Evolutionary conservation across 1,140 invertebrate genomes (phyloP), one percentile per base, ranked within the genome.

Genomic region (Sesamia nonagrioides): DNA sequence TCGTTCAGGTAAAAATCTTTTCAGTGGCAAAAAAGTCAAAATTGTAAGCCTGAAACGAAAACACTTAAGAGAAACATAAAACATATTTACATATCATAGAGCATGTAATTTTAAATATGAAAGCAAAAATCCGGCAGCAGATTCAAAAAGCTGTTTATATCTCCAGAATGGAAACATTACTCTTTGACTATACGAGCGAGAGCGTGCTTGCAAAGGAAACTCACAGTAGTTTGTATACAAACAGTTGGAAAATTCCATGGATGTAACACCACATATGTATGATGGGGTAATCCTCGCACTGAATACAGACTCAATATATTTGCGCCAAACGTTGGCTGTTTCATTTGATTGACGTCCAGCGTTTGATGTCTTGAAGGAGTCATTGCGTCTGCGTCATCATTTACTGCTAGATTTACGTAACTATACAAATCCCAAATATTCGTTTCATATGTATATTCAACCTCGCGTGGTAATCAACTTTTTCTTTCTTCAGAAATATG

Each of bases 81-180:
- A 27, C 27, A 27, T 27, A 27, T 27, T 33, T 27, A 58, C 13
- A 33, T 33, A n/a, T 48, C 18, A 69, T 50, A 33, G 1, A 3
- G 18, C 1, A 69, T 13, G 54, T 54, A 9, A 6, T 27, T 45
- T 37, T 11, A 13, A n/a, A 21, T 27, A 27, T n/a, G 11, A 17
- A 54, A 15, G 27, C 50, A 15, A 21, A 40, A 54, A 8, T 54
- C 11, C 11, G 15, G 21, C 27, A 15, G 33, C 17, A 9, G 6
- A 42, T 74, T 74, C n/a, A 1, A 21, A 74, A 74, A 40, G 54
- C 54, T 45, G 52, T 74, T 72, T 72, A 56, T n/a, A 42, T 58
- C 17, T 11, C 37, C 6, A 35, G 6, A 37, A 42, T 71, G 33
- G 37, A 72, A 72, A 73, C 71, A 58, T 60, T 74, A 33, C 35